Evolutionary conservation across 2,113 vertebrate species (phyloP), one percentile per base, ranked within the genome.

Genomic region (Macaca mulatta): DNA sequence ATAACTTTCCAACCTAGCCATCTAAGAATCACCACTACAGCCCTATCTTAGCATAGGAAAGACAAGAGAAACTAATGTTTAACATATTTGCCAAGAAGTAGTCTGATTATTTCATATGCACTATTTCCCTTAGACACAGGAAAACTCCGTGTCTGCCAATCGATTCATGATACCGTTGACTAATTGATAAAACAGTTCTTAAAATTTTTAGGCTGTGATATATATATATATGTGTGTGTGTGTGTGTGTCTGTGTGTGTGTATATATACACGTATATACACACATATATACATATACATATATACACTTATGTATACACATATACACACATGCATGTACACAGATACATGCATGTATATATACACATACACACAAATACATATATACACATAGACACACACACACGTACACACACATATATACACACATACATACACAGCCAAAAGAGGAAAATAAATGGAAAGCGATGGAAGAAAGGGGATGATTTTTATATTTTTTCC

Each of bases 221-320:
- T 77, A 20, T 55, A 25, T 48, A 2, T 64, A 5, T 64, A 1
- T 30, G 0, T 30, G 0, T 27, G 1, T 30, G 0, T 30, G 0
- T 27, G 1, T 61, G 10, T 61, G 10, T 64, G 2, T 64, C 0
- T 61, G 5, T 64, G 27, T 64, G 4, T 64, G 5, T 64, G 0
- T 61, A 0, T 64, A 27, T 5, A 25, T 27, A 30, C 0, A 18
- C 0, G 1, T 52, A 52, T 55, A 55, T 55, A 30, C 27, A 64
- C 61, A 64, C 13, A 30, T 64, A 13, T 25, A 61, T 27, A 61
- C 25, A 11, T 50, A 14, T 50, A 50, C 48, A 14, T 61, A 1
- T 64, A 27, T 27, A 27, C 11, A 30, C 17, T 50, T 50, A 18
- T 2, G 1, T 55, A 55, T 55, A 18, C 18, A 30, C 27, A 30